These are phyloP conservation scores for Epizoanthus ramosus DNA, from an alignment of 92 coral and sea anemone species.

Conservation along the genomic window DNA sequence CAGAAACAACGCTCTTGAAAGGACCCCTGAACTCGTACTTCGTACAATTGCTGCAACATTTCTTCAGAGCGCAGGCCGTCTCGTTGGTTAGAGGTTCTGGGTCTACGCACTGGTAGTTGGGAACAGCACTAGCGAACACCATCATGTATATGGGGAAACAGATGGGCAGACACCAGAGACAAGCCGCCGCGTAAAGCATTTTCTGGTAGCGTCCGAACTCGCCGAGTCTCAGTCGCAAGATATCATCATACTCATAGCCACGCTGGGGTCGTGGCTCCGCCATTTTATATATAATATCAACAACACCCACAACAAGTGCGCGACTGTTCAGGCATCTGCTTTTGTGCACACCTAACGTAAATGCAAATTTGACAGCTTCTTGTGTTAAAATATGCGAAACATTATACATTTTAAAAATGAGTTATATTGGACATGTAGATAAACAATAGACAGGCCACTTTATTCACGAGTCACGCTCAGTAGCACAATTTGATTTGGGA, in stretches of 20 bases:
- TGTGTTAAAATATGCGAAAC: too few relatives aligned
- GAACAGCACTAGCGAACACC: slow-evolving; percentile 41
- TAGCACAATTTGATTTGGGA: too few relatives aligned
- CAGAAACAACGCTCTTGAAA: slow-evolving; percentile 81
- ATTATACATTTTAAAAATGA: too few relatives aligned
- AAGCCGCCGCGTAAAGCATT: slow-evolving; percentile 28
- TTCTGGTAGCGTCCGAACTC: slow-evolving; percentile 43
- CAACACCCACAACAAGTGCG: too few relatives aligned
- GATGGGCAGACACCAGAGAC: slow-evolving; percentile 34
- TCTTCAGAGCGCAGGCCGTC: slow-evolving; percentile 21
- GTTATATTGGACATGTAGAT: too few relatives aligned
- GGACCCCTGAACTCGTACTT: slow-evolving; percentile 59
- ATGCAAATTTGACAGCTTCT: too few relatives aligned
- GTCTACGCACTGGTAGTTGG: slow-evolving; percentile 11
- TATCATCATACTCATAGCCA: slow-evolving; percentile 26
- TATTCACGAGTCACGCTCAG: too few relatives aligned
- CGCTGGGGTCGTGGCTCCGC: slow-evolving; percentile 7
- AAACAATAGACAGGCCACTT: too few relatives aligned
- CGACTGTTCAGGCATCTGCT: too few relatives aligned
- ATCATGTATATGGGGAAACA: slow-evolving; percentile 35
- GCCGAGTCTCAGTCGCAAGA: slow-evolving; percentile 16
- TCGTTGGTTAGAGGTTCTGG: slow-evolving; percentile 6
- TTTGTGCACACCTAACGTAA: too few relatives aligned
- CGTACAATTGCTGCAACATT: slow-evolving; percentile 69
- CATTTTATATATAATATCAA: slow-evolving; percentile 9